Base-by-base conservation (phyloP, 2,797 vertebrate genomes). In the Cossypha heuglini region DNA sequence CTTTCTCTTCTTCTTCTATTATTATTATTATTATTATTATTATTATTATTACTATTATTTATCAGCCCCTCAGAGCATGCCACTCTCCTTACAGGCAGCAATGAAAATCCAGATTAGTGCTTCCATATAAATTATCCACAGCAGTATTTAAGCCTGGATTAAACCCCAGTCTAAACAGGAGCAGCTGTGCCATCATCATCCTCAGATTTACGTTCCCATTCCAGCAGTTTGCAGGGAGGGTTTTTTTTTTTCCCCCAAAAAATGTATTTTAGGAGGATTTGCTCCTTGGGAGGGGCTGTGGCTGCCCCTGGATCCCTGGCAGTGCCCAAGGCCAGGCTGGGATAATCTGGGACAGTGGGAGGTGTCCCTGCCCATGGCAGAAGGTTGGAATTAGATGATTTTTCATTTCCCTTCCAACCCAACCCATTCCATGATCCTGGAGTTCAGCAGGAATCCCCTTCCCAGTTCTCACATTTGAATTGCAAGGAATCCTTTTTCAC, bases 61-160 rank as follows among this genome's bases (percentile, higher is more conserved):
- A 6, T 35, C 61, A 35, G 37, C 66, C 48, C 45, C 35, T 55
- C 69, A 28, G 77, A 61, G 25, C 25, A 1, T 9, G 52, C 35
- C 55, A 15, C 10, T 76, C 46, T 26, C 3, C 66, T 62, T 19
- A 43, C 6, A 71, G 24, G 43, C 61, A 77, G 73, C n/a, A 66
- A 5, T 33, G 28, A 31, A 78, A 87, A 43, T 29, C 69, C 7
- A 25, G 43, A 38, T 7, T 58, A 18, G 2, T 37, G 5, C 10
- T 87, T n/a, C 31, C 24, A 37, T 1, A 0, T 6, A 2, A 1
- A 6, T 52, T 26, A 37, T 29, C n/a, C 59, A 22, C 42, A 45
- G 62, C 54, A 42, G 14, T 6, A 22, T 33, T 64, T 61, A 72
- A 64, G 3, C n/a, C 58, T 35, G 51, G n/a, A 45, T 58, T 64